Percentiles rank a stretch among this genome's conserved stretches.
Evolutionary conservation across 1,140 invertebrate genomes (phyloP).

Genomic region (Magallana ariakensis): DNA sequence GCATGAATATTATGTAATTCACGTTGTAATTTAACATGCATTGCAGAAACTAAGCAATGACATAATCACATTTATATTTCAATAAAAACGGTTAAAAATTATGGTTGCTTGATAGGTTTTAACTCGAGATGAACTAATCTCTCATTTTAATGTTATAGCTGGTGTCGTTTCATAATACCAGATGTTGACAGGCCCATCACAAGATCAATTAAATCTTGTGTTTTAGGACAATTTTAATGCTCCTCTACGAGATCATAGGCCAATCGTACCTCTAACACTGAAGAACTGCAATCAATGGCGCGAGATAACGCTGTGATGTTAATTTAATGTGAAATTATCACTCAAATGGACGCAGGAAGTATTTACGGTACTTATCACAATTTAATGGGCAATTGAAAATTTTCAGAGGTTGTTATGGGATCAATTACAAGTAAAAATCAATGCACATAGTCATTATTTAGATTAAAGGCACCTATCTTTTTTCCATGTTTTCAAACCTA

Average conservation of each 20-base stretch:
- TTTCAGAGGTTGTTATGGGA: neutral
- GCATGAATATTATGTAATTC: no score
- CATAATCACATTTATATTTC: no score
- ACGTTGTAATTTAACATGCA: no score
- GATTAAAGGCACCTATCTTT: neutral
- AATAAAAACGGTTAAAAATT: no score
- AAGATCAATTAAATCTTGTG: neutral
- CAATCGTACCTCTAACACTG: conserved; percentile 10
- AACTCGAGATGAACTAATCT: neutral
- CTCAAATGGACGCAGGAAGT: neutral
- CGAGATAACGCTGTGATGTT: neutral
- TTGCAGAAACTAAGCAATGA: no score
- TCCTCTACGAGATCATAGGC: neutral
- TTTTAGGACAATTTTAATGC: neutral
- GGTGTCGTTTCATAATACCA: neutral
- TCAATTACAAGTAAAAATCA: conserved; percentile 23
- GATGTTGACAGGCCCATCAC: conserved; percentile 9
- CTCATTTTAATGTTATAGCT: neutral
- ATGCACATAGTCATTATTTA: neutral
- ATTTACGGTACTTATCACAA: neutral
- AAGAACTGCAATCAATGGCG: conserved; percentile 5
- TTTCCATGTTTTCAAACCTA: neutral
- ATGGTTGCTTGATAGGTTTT: neutral
- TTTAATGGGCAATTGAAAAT: conserved; percentile 2
- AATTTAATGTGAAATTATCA: conserved; percentile 17